Evolutionary conservation across 1,140 invertebrate species (phyloP).

Genomic region (Sycobia sp.): DNA sequence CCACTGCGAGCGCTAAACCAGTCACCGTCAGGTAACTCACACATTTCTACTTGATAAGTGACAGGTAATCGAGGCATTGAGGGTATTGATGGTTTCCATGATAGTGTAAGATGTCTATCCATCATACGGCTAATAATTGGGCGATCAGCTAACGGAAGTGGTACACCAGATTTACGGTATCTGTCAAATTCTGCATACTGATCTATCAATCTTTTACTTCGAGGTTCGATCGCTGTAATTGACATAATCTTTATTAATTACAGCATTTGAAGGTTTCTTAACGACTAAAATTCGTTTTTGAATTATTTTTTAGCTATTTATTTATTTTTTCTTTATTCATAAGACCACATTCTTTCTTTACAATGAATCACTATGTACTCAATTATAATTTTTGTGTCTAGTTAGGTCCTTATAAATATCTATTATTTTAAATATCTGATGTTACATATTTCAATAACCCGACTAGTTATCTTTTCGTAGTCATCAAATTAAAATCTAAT

Average conservation of each 20-base stretch:
- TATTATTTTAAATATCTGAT: no score
- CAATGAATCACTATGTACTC: no score
- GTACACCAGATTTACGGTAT: constrained; percentile 78
- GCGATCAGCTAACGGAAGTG: constrained; percentile 81
- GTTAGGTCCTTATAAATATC: no score
- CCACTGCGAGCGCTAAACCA: constrained; percentile 84
- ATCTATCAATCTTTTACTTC: constrained; percentile 75
- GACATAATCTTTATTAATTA: no score
- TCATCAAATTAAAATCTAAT: no score
- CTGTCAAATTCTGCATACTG: constrained; percentile 85
- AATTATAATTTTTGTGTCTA: no score
- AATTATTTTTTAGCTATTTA: not conserved
- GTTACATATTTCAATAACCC: no score
- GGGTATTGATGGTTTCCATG: constrained; percentile 90
- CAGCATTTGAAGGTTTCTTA: no score
- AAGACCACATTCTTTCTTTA: no score
- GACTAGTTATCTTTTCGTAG: no score
- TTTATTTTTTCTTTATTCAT: not conserved
- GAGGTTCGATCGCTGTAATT: constrained; percentile 64
- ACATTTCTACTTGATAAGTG: constrained; percentile 94
- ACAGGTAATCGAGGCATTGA: constrained; percentile 80
- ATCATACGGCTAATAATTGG: constrained; percentile 90
- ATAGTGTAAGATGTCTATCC: constrained; percentile 81
- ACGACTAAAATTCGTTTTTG: no score
- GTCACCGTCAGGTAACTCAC: constrained; percentile 83